Conservation (phyloP, 2,888 invertebrate species). For the Heliconius hortense region DNA sequence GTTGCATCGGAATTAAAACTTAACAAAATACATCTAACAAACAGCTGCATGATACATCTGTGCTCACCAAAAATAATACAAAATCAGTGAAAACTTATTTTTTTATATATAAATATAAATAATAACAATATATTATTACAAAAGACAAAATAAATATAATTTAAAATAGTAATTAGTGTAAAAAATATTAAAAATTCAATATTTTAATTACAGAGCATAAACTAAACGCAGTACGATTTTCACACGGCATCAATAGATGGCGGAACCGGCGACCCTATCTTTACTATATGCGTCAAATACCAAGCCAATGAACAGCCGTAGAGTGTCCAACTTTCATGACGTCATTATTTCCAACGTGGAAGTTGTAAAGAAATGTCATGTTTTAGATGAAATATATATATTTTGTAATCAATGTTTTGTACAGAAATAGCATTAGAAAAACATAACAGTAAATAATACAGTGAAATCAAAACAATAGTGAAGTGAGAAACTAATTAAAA, state of each 20-base stretch:
- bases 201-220: neutral
- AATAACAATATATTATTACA: neutral
- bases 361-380: slow-evolving; percentile 74
- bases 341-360: slow-evolving; percentile 87
- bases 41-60: too few relatives aligned
- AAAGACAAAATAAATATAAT: neutral
- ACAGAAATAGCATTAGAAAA: slow-evolving; percentile 28
- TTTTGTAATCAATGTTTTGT: slow-evolving; percentile 58
- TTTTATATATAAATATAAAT: too few relatives aligned
- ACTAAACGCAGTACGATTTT: slow-evolving; percentile 28
- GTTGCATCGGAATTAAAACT: neutral
- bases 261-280: slow-evolving; percentile 53
- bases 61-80: neutral
- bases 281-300: slow-evolving; percentile 49
- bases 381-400: slow-evolving; percentile 51
- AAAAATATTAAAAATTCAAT: neutral
- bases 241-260: slow-evolving; percentile 56
- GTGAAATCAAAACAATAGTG: slow-evolving; percentile 33
- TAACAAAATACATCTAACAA: too few relatives aligned
- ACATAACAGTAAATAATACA: slow-evolving; percentile 19
- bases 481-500: slow-evolving; percentile 24
- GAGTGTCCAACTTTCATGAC: slow-evolving; percentile 79
- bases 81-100: too few relatives aligned
- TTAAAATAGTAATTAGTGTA: neutral
- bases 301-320: slow-evolving; percentile 69